Base-by-base conservation (phyloP, 2,888 invertebrate genomes). In the Encarsia formosa region DNA sequence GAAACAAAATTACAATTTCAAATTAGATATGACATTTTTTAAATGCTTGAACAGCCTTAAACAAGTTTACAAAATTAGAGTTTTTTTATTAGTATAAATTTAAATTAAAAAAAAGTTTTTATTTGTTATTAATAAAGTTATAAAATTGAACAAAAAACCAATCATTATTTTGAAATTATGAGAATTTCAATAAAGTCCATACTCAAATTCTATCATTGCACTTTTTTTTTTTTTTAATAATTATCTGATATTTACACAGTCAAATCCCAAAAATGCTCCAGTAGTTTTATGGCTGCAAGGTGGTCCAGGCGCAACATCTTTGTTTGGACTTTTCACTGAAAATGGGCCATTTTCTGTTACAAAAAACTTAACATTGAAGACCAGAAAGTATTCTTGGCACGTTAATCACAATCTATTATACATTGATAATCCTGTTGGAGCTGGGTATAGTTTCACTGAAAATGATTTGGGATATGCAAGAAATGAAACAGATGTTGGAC, bases 351-450 rank as follows among this genome's bases (percentile, higher is more conserved):
- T 85, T 60, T 63, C 69, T 41, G 77, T 86, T 0, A 78, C 78
- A 40, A 58, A 59, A 2, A 71, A 70, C 35, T 64, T 77, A 67
- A 70, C 68, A 61, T 70, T 86, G 45, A 75, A 77, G 58, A 75
- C 81, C 57, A 80, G 91, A 29, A 81, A 87, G 61, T 86, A 85
- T 61, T 82, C 87, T 5, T 95, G 95, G 95, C 86, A 84, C 46
- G 75, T 80, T 31, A 82, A 82, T 8, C 89, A 90, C 70, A 85
- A 87, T 61, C 74, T 95, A 35, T 80, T 95, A 46, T 96, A 90
- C 70, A 87, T 96, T 49, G 95, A 96, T 71, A 95, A 91, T 72
- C 95, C 95, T 0, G 94, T 91, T 1, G 92, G 92, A 2, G 87
- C 91, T 1, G 95, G 95, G 0, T 96, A 87, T 69, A 94, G 94